phyloP scores from a whole-genome alignment of 2,797 vertebrate genomes.

The Epinephelus malabaricus region DNA sequence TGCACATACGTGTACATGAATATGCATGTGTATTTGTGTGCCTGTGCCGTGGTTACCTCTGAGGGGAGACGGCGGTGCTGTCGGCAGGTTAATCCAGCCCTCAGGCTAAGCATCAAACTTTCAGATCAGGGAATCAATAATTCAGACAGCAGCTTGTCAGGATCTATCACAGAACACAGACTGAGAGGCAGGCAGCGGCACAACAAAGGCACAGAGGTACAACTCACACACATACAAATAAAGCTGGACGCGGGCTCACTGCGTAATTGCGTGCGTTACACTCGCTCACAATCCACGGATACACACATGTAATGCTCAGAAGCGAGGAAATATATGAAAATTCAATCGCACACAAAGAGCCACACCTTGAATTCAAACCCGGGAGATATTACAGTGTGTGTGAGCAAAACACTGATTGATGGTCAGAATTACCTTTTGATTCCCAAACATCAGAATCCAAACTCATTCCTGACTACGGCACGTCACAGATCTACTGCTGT shows the following conservation, averaged over 20 bases:
- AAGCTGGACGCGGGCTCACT: constrained; percentile 43
- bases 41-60: constrained; percentile 60
- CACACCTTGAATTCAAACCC: constrained; percentile 28
- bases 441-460: constrained; percentile 41
- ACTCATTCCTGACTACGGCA: constrained; percentile 25
- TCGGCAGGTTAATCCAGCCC: constrained; percentile 86
- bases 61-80: constrained; percentile 56
- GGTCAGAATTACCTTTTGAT: constrained; percentile 57
- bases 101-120: constrained; percentile 86
- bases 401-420: constrained; percentile 34
- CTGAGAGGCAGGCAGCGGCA: constrained; percentile 61
- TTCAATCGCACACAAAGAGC: constrained; percentile 30
- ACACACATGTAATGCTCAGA: constrained; percentile 15
- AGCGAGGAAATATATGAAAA: constrained; percentile 37
- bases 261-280: constrained; percentile 35
- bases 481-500: constrained; percentile 63
- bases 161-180: constrained; percentile 79
- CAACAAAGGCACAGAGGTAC: constrained; percentile 71
- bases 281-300: not conserved
- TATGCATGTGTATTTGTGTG: constrained; percentile 62
- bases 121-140: constrained; percentile 87
- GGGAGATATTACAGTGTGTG: constrained; percentile 1
- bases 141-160: constrained; percentile 83
- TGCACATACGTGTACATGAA: constrained; percentile 57
- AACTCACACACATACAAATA: constrained; percentile 65